Base-by-base conservation (phyloP, 1,140 invertebrate genomes). In the Vanessa tameamea region DNA sequence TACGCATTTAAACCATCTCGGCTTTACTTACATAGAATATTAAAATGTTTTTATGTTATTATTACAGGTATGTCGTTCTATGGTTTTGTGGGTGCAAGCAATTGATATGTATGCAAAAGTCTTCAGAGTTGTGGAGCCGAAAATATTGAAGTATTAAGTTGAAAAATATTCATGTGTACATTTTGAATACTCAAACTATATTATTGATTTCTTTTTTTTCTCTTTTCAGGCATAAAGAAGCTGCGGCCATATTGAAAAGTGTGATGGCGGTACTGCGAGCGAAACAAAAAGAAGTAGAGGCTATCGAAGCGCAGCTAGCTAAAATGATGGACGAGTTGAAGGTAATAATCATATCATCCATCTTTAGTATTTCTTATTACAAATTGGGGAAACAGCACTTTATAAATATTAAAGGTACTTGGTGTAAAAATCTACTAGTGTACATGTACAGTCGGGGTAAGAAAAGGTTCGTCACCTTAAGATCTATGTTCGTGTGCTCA, bases 21-120 rank as follows among this genome's bases (percentile, higher is more conserved):
- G 20, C 20, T 20, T 20, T 20, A 20, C 20, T 20, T 20, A 20
- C 20, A 20, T 20, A 1, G 20, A 20, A 43, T 57, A 95, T 97
- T 66, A 96, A 95, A 43, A 43, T 43, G 1, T 43, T 43, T 43
- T 11, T 8, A 43, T 43, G 7, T 43, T 7, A 53, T 53, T 15
- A 77, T 95, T 94, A 20, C 93, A 97, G 94, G 97, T 97, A 2
- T 98, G 97, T 78, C 96, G 96, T 71, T 98, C 97, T 7, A 95
- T 99, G 87, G 98, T 97, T 79, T 95, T 97, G 84, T 99, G 98
- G 98, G 96, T 97, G 0, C 93, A 96, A 82, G 97, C 97, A 15
- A 96, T 98, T 86, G 96, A 98, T 85, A 96, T 95, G 78, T 99
- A 98, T 87, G 95, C 96, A 0, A 96, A 97, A 91, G 95, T 97